Evolutionary conservation across 2,888 invertebrate species (phyloP).

Genomic region (Oscheius sp.): DNA sequence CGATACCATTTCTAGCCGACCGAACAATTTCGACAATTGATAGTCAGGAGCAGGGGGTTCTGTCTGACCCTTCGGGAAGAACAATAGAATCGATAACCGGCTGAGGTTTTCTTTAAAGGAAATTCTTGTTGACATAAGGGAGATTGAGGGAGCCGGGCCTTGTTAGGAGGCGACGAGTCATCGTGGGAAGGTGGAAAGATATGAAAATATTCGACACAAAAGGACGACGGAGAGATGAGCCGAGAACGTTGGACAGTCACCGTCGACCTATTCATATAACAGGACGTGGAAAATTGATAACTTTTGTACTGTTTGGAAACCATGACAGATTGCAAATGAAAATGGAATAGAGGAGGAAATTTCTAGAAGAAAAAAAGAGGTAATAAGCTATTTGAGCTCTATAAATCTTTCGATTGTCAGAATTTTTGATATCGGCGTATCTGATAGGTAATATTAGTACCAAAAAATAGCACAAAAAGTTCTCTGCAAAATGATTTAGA

Average conservation of each 20-base stretch:
- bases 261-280: not conserved
- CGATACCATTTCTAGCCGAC: slow-evolving; percentile 1
- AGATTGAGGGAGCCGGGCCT: not conserved
- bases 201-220: not conserved
- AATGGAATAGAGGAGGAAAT: no score
- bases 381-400: no score
- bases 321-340: no score
- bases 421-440: no score
- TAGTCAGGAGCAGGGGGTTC: not conserved
- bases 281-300: not conserved
- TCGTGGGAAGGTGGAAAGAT: slow-evolving; percentile 1
- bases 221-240: not conserved
- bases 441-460: no score
- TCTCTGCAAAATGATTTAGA: no score
- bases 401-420: no score
- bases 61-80: not conserved
- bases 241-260: not conserved
- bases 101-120: not conserved
- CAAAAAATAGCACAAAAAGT: no score
- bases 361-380: no score
- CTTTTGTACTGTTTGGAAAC: no score
- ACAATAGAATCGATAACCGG: not conserved
- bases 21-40: no score
- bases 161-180: not conserved
- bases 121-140: slow-evolving; percentile 20